Conservation (phyloP, 2,113 vertebrate species). For the Dinomys branickii region DNA sequence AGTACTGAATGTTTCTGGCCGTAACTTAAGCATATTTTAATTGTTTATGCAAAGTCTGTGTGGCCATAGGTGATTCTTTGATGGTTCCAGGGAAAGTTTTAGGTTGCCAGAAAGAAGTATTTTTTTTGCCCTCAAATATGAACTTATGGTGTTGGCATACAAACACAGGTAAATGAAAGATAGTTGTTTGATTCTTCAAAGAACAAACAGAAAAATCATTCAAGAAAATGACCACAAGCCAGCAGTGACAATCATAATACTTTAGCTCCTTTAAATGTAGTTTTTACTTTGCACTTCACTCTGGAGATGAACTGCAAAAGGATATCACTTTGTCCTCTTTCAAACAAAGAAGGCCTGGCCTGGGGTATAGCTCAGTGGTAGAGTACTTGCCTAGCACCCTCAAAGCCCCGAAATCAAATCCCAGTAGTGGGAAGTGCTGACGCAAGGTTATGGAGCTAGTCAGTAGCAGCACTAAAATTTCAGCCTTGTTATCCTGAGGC, state of each 20-base stretch:
- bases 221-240: neutral
- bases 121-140: neutral
- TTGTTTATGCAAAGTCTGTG: neutral
- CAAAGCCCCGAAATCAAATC: neutral
- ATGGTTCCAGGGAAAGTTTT: neutral
- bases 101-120: neutral
- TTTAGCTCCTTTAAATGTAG: neutral
- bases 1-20: neutral
- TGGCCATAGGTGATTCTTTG: neutral
- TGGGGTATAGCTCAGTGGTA: neutral
- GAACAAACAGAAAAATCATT: neutral
- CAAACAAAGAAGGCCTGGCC: neutral
- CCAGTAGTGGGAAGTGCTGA: neutral
- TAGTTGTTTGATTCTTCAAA: conserved; percentile 12
- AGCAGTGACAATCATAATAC: neutral
- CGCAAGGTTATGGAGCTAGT: neutral
- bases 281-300: neutral
- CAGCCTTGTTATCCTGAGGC: neutral
- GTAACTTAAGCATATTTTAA: neutral
- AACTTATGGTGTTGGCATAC: neutral
- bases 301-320: neutral
- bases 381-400: no score
- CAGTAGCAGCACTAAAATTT: neutral
- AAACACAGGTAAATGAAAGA: neutral
- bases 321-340: neutral